Evolutionary conservation across 2,888 invertebrate genomes (phyloP), one percentile per base, ranked within the genome.

Genomic region (Zonitis immaculata): DNA sequence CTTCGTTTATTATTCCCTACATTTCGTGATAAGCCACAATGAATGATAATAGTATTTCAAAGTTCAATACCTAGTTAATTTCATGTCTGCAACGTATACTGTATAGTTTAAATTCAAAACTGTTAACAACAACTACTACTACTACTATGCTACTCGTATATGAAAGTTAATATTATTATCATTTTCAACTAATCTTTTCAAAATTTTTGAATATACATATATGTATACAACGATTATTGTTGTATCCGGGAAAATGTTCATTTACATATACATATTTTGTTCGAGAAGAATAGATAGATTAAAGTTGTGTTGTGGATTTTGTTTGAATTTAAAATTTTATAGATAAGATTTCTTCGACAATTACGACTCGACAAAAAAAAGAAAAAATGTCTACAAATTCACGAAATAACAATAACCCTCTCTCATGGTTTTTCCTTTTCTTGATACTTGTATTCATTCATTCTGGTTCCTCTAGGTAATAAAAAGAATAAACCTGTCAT

Each of bases 181-280:
- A 39, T 39, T 39, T 39, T 39, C 39, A 1, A 20, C 39, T 39
- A 39, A 20, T 20, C 39, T 39, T 20, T 39, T n/a, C 6, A 18
- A 39, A 39, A 8, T 35, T 35, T n/a, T 22, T 22, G 22, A 22
- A 22, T 22, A 22, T 22, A n/a, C n/a, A n/a, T n/a, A n/a, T n/a
- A n/a, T n/a, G n/a, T n/a, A n/a, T n/a, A 22, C 57, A 59, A 26
- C 7, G 58, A 56, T 52, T 48, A 59, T 52, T 52, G 57, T 59
- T 59, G 52, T 59, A 61, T 62, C 62, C 62, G 62, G 64, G 61
- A 62, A 39, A 59, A 64, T 56, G 58, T 56, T 54, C 56, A 60
- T 62, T 64, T 62, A 59, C 53, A 58, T 54, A 54, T 52, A n/a
- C n/a, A n/a, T n/a, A n/a, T n/a, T n/a, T 60, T 55, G 55, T 54